phyloP scores from a whole-genome alignment of 2,888 invertebrate species.

The Alentia gelatinosa region DNA sequence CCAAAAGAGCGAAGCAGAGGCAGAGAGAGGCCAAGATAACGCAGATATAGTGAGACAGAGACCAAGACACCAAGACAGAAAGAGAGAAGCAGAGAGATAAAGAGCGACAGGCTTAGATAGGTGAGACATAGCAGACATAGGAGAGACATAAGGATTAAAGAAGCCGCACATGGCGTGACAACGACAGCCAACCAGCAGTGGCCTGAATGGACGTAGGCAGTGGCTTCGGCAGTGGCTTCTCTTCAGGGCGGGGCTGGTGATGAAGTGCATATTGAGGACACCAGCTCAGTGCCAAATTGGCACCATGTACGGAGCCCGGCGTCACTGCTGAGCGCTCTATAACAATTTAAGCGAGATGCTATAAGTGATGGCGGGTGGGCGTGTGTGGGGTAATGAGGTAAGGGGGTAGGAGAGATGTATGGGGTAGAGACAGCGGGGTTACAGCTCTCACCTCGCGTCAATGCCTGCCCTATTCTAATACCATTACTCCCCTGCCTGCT shows the following conservation, averaged over 20 bases:
- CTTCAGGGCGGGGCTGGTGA: neutral
- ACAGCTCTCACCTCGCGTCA: slow-evolving; percentile 18
- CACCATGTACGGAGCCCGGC: neutral
- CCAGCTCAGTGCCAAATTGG: neutral
- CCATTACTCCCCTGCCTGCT: neutral
- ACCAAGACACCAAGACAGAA: too few relatives aligned
- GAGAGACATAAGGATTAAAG: too few relatives aligned
- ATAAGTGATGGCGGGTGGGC: neutral
- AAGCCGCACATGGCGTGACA: too few relatives aligned
- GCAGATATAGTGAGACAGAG: too few relatives aligned
- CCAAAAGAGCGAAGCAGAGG: too few relatives aligned
- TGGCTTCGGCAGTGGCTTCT: neutral
- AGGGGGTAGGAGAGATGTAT: slow-evolving; percentile 24
- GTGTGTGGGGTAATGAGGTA: slow-evolving; percentile 31
- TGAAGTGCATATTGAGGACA: slow-evolving; percentile 10
- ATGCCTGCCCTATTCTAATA: neutral
- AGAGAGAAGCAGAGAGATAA: too few relatives aligned
- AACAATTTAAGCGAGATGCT: slow-evolving; percentile 2
- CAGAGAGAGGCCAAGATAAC: too few relatives aligned
- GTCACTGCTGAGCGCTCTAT: neutral
- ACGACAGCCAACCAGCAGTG: neutral
- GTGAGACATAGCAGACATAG: too few relatives aligned
- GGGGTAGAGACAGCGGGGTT: neutral
- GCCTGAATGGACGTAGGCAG: too few relatives aligned
- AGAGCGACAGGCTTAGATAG: too few relatives aligned